Conservation (phyloP, 2,113 vertebrate species). For the Dicrurus megarhynchus region DNA sequence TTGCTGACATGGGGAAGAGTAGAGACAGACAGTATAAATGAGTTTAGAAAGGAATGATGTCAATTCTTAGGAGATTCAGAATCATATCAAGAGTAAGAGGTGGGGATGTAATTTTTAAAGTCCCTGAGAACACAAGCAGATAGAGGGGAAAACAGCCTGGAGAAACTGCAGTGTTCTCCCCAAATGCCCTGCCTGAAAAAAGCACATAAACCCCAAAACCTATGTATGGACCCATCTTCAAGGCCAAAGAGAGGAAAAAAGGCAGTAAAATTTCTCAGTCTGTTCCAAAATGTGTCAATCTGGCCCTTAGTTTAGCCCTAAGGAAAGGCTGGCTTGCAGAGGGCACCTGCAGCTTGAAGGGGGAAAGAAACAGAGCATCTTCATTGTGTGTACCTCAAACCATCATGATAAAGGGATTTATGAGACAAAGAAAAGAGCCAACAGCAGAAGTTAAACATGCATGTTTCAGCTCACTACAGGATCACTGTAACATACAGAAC, state of each 20-base stretch:
- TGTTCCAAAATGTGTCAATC: neutral
- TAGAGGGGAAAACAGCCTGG: neutral
- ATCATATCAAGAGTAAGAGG: neutral
- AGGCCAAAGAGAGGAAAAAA: neutral
- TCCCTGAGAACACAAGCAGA: accelerated
- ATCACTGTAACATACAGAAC: neutral
- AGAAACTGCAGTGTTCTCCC: accelerated
- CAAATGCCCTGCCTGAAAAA: neutral
- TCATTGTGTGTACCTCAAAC: neutral
- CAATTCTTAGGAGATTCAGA: neutral
- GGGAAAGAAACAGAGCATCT: neutral
- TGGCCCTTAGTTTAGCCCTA: accelerated
- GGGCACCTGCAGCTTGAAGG: neutral
- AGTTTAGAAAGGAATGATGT: neutral
- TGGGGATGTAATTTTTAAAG: accelerated
- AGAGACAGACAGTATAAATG: neutral
- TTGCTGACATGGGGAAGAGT: accelerated
- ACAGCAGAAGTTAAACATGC: neutral
- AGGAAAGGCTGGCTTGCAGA: accelerated
- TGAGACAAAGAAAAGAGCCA: neutral
- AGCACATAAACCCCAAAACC: accelerated
- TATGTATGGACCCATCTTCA: accelerated
- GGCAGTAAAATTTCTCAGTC: neutral
- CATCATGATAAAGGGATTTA: neutral
- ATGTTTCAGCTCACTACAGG: neutral